These are phyloP conservation scores for Hozukius guyotensis DNA, from an alignment of 2,797 vertebrate genomes.

Conservation along the genomic window DNA sequence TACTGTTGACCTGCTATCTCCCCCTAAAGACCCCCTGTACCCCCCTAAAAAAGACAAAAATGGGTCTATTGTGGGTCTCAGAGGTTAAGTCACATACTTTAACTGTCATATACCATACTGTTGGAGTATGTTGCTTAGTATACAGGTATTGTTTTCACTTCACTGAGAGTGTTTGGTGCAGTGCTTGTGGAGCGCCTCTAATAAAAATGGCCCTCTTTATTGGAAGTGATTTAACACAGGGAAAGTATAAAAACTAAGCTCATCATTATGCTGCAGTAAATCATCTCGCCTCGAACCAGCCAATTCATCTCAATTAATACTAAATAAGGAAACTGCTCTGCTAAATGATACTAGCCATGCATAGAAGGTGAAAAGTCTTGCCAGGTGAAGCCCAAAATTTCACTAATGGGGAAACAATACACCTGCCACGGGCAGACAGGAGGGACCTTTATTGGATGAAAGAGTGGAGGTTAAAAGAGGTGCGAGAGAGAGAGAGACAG, in stretches of 20 bases:
- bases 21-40: no score
- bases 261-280: conserved; percentile 55
- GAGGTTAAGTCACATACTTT: background rate
- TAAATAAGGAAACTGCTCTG: conserved; percentile 37
- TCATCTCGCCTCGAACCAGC: conserved; percentile 34
- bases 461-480: conserved; percentile 41
- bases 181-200: background rate
- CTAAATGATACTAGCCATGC: conserved; percentile 41
- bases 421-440: background rate
- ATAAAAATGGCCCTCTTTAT: conserved; percentile 26
- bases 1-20: no score
- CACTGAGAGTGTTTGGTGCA: conserved; percentile 6
- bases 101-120: background rate
- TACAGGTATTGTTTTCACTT: background rate
- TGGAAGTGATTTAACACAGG: conserved; percentile 33
- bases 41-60: no score
- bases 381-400: conserved; percentile 47
- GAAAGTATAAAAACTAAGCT: conserved; percentile 43
- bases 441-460: conserved; percentile 36
- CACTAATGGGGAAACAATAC: conserved; percentile 21
- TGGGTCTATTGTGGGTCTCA: no score
- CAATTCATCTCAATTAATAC: conserved; percentile 65
- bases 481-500: background rate
- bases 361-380: conserved; percentile 33
- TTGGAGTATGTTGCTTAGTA: background rate